phyloP scores from a whole-genome alignment of 1,140 invertebrate genomes.

The Orussus abietinus region DNA sequence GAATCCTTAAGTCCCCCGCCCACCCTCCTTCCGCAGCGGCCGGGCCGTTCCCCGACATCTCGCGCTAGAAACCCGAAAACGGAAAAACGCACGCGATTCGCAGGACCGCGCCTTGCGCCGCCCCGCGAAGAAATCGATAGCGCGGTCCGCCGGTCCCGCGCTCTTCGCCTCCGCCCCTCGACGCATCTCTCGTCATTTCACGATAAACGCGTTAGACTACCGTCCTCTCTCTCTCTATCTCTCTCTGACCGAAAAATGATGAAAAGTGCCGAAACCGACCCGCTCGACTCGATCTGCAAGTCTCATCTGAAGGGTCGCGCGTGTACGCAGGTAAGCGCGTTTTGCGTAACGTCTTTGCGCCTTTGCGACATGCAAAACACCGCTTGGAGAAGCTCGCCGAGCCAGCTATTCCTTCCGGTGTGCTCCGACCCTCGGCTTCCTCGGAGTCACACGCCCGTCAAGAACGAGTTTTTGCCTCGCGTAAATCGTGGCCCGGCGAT shows the following conservation, averaged over 20 bases:
- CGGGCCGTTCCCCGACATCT: too few relatives aligned
- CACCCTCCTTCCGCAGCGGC: neutral
- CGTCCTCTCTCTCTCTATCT: constrained; percentile 1
- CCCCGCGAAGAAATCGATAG: too few relatives aligned
- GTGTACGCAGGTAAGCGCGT: too few relatives aligned
- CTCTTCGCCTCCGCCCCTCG: too few relatives aligned
- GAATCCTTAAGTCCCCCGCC: constrained; percentile 4
- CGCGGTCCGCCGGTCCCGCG: too few relatives aligned
- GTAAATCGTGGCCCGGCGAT: constrained; percentile 34
- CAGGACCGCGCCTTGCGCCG: too few relatives aligned
- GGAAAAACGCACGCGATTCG: too few relatives aligned
- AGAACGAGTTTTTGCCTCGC: constrained; percentile 37
- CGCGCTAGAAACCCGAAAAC: too few relatives aligned
- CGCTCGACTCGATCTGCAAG: neutral
- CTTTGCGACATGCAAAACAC: constrained; percentile 48
- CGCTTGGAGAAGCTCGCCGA: constrained; percentile 28
- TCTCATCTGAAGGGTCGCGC: too few relatives aligned
- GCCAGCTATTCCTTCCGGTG: constrained; percentile 35
- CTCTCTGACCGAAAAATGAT: neutral
- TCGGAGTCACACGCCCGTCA: constrained; percentile 15
- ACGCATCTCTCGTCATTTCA: too few relatives aligned
- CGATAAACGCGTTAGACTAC: constrained; percentile 5
- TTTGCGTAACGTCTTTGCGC: constrained; percentile 50
- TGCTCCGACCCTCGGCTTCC: neutral
- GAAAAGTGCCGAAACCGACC: constrained; percentile 11